Evolutionary conservation across 2,888 invertebrate species (phyloP).

Genomic region (Dryadula phaetusa): DNA sequence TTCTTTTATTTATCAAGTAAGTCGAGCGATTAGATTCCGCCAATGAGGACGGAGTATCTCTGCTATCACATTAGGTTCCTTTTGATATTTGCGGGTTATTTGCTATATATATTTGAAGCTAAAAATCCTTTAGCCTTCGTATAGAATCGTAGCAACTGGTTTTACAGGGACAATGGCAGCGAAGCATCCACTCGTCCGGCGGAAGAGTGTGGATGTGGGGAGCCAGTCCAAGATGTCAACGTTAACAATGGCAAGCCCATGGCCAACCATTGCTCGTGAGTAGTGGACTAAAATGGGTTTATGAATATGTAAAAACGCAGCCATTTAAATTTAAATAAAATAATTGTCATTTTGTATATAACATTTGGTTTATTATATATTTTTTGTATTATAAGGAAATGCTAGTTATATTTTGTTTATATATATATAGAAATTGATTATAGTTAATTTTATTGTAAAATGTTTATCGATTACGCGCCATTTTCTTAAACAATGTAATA

Average conservation of each 20-base stretch:
- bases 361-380: too few relatives aligned
- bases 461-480: neutral
- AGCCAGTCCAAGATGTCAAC: slow-evolving; percentile 49
- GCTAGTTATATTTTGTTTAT: too few relatives aligned
- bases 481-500: neutral
- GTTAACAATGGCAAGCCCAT: slow-evolving; percentile 70
- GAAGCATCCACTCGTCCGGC: slow-evolving; percentile 78
- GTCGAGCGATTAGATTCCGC: too few relatives aligned
- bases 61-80: too few relatives aligned
- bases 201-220: slow-evolving; percentile 71
- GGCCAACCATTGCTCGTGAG: slow-evolving; percentile 81
- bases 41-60: too few relatives aligned
- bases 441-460: too few relatives aligned
- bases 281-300: slow-evolving; percentile 49
- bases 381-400: too few relatives aligned
- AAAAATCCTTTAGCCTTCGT: too few relatives aligned
- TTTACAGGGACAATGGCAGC: slow-evolving; percentile 82
- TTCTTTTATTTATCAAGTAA: too few relatives aligned
- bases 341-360: neutral
- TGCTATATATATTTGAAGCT: too few relatives aligned
- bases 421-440: too few relatives aligned
- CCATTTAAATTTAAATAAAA: neutral
- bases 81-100: too few relatives aligned
- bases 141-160: slow-evolving; percentile 37
- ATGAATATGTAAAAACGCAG: slow-evolving; percentile 14